Evolutionary conservation across 2,797 vertebrate genomes (phyloP), one percentile per base, ranked within the genome.

Genomic region (Alcedo atthis): DNA sequence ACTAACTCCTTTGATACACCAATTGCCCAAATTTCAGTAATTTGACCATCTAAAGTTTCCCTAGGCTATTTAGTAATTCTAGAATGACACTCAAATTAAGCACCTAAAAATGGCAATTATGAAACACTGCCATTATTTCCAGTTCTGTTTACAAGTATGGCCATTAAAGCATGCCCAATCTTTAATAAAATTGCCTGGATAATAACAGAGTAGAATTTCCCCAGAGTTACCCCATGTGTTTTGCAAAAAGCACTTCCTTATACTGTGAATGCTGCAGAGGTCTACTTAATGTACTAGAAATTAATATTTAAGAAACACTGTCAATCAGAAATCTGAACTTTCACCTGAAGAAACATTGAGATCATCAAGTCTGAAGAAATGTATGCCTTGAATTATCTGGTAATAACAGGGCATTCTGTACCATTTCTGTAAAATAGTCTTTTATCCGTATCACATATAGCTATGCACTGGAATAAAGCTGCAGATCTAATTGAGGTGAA

Each of bases 281-380:
- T 40, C 57, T 32, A 67, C 12, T 51, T 86, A 82, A 58, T 53
- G 14, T 74, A 74, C 48, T 5, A 85, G 32, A 87, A 90, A 92
- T 68, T 68, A 86, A 77, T 91, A 87, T 90, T 90, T 88, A 71
- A 87, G 54, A 88, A 90, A 68, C 15, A 26, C 43, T 64, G 71
- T 79, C 85, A 92, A 61, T 75, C 78, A 92, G 32, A 91, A 85
- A 51, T 33, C 35, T 90, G 87, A 94, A 93, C 89, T 92, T 86
- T 92, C 77, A 90, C 90, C 76, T 71, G 25, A 75, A 63, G 61
- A 82, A 73, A 66, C 67, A 89, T 15, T 48, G 62, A 93, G 75
- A 90, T 71, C 58, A 82, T 89, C 78, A 89, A 75, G 42, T 76
- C 64, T 90, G 66, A 86, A 70, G 43, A 93, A 88, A 83, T 4